Base-by-base conservation (phyloP, 2,113 vertebrate genomes). In the Fulmarus glacialis region DNA sequence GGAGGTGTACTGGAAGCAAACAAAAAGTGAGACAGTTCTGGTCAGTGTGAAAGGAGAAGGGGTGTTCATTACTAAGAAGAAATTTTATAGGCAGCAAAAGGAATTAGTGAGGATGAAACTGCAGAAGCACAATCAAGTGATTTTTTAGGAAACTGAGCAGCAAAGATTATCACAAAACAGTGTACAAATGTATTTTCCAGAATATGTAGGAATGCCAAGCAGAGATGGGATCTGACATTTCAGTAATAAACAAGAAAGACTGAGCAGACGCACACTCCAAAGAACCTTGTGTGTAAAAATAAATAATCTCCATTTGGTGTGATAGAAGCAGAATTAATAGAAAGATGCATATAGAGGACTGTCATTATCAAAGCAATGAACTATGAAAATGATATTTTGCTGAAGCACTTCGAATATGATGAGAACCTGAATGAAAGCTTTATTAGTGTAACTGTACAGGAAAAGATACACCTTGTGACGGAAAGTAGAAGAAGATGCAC, bases 331-430 rank as follows among this genome's bases (percentile, higher is more conserved):
- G 42, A 96, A 84, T 94, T 67, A 91, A 82, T 84, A 84, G 29
- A 79, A 91, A 84, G 81, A 50, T 84, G 55, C 77, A 82, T 70
- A 84, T 43, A 92, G 47, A 93, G 26, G 15, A 47, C 55, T 87
- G 42, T 74, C 68, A 96, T 96, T 95, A 93, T 68, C 70, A 85
- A 88, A 93, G 53, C 66, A 86, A 68, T 73, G 93, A 91, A 86
- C 74, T 91, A 79, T 64, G 78, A 94, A 95, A 95, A 91, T 78
- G 24, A 53, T 86, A 74, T 93, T 95, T 90, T 89, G 56, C 62
- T 64, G 58, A 68, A 90, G 53, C 7, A 70, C 9, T 80, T 95
- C 62, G 50, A 90, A 72, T 93, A 73, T 45, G 30, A 70, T 10
- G 7, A 91, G 66, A 92, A 91, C 27, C 30, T 77, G 84, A 90